phyloP scores from a whole-genome alignment of 2,888 invertebrate species.

The Plusia festucae region DNA sequence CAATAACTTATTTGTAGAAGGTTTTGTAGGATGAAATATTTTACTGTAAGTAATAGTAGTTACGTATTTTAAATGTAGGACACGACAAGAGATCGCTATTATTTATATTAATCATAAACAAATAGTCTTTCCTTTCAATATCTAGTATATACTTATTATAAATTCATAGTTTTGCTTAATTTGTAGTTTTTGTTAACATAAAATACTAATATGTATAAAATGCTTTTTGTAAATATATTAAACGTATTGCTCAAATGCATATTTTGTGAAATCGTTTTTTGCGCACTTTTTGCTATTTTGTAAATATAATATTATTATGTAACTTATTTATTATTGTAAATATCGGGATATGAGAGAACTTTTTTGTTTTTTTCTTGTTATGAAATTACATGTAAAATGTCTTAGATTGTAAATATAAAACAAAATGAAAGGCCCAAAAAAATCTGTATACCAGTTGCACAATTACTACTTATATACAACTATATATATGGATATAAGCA shows the following conservation, averaged over 20 bases:
- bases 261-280: conserved; percentile 89
- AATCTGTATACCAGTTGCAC: conserved; percentile 86
- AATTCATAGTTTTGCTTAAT: conserved; percentile 43
- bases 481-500: conserved; percentile 76
- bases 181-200: conserved; percentile 55
- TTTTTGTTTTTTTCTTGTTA: conserved; percentile 67
- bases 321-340: conserved; percentile 72
- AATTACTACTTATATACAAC: conserved; percentile 81
- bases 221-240: conserved; percentile 86
- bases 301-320: conserved; percentile 76
- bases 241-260: conserved; percentile 89
- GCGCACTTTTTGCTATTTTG: conserved; percentile 88
- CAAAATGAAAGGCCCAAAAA: conserved; percentile 84
- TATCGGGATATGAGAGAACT: conserved; percentile 76
- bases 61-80: conserved; percentile 47
- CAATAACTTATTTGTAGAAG: conserved; percentile 78
- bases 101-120: conserved; percentile 29
- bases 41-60: conserved; percentile 59
- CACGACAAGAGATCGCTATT: conserved; percentile 41
- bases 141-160: conserved; percentile 27
- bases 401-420: conserved; percentile 77
- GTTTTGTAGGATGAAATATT: conserved; percentile 66
- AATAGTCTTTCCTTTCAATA: conserved; percentile 32
- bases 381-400: conserved; percentile 49
- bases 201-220: conserved; percentile 72